Percentiles rank a stretch among this genome's conserved stretches.
Conservation (phyloP, 92 coral and sea anemone genomes). For the Porites cylindrica region DNA sequence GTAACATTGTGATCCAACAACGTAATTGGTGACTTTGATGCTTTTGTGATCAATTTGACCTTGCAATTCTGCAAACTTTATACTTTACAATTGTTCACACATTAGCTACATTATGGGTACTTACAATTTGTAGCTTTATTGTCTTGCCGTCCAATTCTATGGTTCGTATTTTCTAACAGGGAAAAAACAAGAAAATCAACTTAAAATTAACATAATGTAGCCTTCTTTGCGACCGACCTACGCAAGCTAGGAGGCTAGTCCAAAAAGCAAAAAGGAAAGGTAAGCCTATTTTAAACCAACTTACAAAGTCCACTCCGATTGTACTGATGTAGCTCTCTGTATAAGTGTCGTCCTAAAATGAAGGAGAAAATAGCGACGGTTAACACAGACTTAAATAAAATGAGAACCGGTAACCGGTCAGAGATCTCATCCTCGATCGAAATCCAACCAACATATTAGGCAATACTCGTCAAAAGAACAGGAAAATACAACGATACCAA, state of each 20-base stretch:
- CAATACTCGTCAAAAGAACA: conserved; percentile 58
- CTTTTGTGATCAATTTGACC: conserved; percentile 17
- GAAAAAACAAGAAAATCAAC: conserved; percentile 27
- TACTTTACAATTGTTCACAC: not conserved
- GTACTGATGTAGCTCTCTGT: conserved; percentile 99
- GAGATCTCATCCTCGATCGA: conserved; percentile 38
- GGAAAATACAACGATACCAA: conserved; percentile 70
- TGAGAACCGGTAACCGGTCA: conserved; percentile 42
- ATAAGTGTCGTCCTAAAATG: conserved; percentile 93
- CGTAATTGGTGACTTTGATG: conserved; percentile 29
- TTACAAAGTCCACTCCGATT: conserved; percentile 99
- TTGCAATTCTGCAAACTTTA: conserved; percentile 10
- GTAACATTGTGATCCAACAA: conserved; percentile 29
- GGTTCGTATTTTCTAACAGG: conserved; percentile 96
- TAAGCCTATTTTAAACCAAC: conserved; percentile 46
- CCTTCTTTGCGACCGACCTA: conserved; percentile 23
- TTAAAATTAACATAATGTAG: conserved; percentile 27
- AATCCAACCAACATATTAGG: conserved; percentile 56
- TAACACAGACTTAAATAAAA: conserved; percentile 52
- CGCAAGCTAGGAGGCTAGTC: not conserved
- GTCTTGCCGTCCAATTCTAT: conserved; percentile 99
- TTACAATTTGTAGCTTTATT: conserved; percentile 98
- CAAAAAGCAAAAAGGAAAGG: not conserved
- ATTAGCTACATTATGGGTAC: conserved; percentile 28
- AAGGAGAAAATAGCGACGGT: conserved; percentile 29